Percentiles rank a stretch among this genome's conserved stretches.
These are phyloP conservation scores for Spondyliosoma cantharus DNA, from an alignment of 2,797 vertebrate species.

Conservation along the genomic window DNA sequence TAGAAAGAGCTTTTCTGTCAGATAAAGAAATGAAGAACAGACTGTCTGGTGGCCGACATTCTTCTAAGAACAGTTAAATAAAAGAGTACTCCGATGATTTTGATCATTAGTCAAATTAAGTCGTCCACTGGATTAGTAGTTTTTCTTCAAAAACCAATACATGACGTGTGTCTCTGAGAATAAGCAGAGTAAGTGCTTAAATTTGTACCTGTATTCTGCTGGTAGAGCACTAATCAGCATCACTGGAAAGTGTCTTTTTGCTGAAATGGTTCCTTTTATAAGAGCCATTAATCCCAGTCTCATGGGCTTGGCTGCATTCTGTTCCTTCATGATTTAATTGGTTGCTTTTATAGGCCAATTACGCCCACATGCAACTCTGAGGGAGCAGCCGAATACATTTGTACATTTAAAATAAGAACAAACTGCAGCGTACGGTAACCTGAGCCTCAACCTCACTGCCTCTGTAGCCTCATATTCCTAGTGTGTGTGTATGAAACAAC, in stretches of 20 bases:
- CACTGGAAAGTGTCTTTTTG: background rate
- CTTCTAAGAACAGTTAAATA: slow-evolving; percentile 11
- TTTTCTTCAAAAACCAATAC: background rate
- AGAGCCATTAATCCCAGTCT: slow-evolving; percentile 54
- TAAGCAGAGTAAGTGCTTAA: background rate
- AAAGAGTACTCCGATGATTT: background rate
- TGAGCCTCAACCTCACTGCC: slow-evolving; percentile 5
- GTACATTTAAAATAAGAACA: slow-evolving; percentile 35
- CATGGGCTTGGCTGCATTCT: slow-evolving; percentile 44
- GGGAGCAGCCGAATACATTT: slow-evolving; percentile 24
- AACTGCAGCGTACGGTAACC: slow-evolving; percentile 36
- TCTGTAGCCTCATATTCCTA: slow-evolving; percentile 13
- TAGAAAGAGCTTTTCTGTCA: slow-evolving; percentile 4
- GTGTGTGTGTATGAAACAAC: slow-evolving; percentile 3
- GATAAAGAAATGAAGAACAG: slow-evolving; percentile 19
- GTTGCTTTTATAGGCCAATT: slow-evolving; percentile 54
- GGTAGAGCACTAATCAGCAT: slow-evolving; percentile 5
- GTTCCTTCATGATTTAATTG: slow-evolving; percentile 63
- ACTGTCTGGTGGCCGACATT: slow-evolving; percentile 16
- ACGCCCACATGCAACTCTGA: slow-evolving; percentile 29
- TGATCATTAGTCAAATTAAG: background rate
- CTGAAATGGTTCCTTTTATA: slow-evolving; percentile 15
- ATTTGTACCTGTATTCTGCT: slow-evolving; percentile 10
- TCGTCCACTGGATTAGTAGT: background rate
- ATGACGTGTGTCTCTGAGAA: background rate